A percentile compares a stretch with the other conserved stretches of the same genome.
Conservation (phyloP, 2,888 invertebrate genomes). For the Drosophila koepferae region DNA sequence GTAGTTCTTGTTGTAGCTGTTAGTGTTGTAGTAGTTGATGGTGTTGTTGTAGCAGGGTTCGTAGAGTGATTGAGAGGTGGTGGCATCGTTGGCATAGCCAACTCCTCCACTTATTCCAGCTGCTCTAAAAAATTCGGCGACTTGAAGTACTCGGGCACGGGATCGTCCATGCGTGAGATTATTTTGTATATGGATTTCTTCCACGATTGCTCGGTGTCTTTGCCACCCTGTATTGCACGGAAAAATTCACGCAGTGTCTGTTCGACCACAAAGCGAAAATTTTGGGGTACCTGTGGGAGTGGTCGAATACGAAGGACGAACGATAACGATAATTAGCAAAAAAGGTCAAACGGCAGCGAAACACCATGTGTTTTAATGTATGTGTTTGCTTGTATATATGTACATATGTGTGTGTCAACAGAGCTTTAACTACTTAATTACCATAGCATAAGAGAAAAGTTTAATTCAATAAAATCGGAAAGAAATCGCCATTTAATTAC, state of each 20-base stretch:
- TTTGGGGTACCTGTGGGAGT: constrained; percentile 93
- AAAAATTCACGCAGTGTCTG: constrained; percentile 99
- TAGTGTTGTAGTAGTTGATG: constrained; percentile 33
- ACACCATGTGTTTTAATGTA: constrained; percentile 44
- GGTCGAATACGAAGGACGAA: constrained; percentile 28
- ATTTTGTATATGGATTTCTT: constrained; percentile 99
- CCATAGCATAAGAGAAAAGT: neutral
- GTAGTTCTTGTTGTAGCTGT: constrained; percentile 41
- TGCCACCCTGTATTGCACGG: constrained; percentile 98
- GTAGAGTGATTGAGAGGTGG: constrained; percentile 54
- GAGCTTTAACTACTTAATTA: constrained; percentile 34
- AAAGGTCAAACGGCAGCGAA: constrained; percentile 45
- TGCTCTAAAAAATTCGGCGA: constrained; percentile 99
- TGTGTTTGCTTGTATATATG: constrained; percentile 12
- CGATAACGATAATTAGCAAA: constrained; percentile 44
- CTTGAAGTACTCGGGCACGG: constrained; percentile 99
- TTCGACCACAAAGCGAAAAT: constrained; percentile 98
- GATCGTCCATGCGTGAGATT: constrained; percentile 99
- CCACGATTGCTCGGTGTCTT: constrained; percentile 99
- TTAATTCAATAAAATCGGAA: neutral
- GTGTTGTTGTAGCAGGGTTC: constrained; percentile 54
- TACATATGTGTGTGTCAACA: constrained; percentile 33
- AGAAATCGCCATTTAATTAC: constrained; percentile 1
- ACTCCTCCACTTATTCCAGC: constrained; percentile 89
- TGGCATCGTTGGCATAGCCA: constrained; percentile 69